These are phyloP conservation scores for Hirundichthys speculiger DNA, from an alignment of 2,113 vertebrate genomes.

Conservation along the genomic window DNA sequence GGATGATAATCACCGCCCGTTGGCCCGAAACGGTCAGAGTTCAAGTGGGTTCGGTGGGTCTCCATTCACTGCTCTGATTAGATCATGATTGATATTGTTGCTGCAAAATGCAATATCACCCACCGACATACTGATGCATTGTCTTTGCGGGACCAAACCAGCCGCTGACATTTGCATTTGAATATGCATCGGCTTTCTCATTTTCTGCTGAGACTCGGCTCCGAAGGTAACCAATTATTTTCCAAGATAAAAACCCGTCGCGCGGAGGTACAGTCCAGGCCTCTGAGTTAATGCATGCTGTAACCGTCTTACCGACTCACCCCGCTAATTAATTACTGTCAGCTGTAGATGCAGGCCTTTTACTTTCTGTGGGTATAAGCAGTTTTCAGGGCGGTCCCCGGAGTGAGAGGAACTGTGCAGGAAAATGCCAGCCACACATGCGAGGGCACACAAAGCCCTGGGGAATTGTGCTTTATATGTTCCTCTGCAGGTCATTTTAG, in stretches of 20 bases:
- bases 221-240: background rate
- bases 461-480: too few species aligned
- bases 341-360: background rate
- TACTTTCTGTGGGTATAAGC: background rate
- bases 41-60: background rate
- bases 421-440: background rate
- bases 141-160: too few species aligned
- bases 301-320: background rate
- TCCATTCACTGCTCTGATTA: slow-evolving; percentile 1
- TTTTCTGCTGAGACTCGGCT: background rate
- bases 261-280: too few species aligned
- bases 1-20: background rate
- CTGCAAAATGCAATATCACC: background rate
- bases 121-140: background rate
- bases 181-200: background rate
- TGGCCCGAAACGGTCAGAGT: slow-evolving; percentile 2
- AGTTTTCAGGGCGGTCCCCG: background rate
- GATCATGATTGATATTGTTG: slow-evolving; percentile 2
- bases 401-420: background rate
- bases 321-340: background rate
- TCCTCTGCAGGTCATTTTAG: too few species aligned
- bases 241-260: background rate
- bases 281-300: background rate
- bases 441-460: background rate
- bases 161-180: background rate